These are phyloP conservation scores for Serilophus lunatus DNA, from an alignment of 2,113 vertebrate genomes.

Conservation along the genomic window DNA sequence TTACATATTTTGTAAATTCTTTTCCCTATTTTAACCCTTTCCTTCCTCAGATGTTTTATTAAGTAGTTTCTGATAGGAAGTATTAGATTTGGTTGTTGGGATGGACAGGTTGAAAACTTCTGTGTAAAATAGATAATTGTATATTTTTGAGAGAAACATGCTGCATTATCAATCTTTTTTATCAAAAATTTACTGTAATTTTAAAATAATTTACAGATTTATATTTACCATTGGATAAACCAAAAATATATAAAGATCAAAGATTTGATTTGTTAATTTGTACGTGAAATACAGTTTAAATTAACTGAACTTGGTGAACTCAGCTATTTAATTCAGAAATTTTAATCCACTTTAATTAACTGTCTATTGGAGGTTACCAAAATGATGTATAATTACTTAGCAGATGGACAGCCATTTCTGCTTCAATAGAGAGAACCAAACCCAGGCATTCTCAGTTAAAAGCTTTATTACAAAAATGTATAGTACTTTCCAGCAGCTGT, in stretches of 20 bases:
- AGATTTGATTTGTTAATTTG: conserved; percentile 14
- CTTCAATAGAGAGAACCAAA: neutral
- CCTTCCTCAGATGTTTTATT: conserved; percentile 60
- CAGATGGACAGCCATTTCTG: neutral
- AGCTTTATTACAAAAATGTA: neutral
- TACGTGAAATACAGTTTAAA: conserved; percentile 40
- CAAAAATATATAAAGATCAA: conserved; percentile 64
- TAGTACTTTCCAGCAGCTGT: neutral
- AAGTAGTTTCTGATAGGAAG: conserved; percentile 61
- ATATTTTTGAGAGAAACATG: conserved; percentile 77
- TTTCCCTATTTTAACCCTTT: conserved; percentile 59
- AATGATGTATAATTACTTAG: neutral
- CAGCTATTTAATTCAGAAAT: conserved; percentile 22
- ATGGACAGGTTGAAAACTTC: conserved; percentile 60
- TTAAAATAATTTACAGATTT: conserved; percentile 73
- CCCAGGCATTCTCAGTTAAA: neutral
- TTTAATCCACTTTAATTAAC: neutral
- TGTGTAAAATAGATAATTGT: conserved; percentile 76
- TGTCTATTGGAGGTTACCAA: conserved; percentile 21
- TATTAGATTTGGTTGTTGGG: conserved; percentile 62
- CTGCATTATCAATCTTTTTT: conserved; percentile 71
- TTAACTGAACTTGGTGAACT: neutral
- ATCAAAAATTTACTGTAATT: conserved; percentile 63
- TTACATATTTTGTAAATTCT: conserved; percentile 68
- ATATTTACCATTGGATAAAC: conserved; percentile 61